phyloP scores from a whole-genome alignment of 2,797 vertebrate genomes.

The Oreochromis grahami region DNA sequence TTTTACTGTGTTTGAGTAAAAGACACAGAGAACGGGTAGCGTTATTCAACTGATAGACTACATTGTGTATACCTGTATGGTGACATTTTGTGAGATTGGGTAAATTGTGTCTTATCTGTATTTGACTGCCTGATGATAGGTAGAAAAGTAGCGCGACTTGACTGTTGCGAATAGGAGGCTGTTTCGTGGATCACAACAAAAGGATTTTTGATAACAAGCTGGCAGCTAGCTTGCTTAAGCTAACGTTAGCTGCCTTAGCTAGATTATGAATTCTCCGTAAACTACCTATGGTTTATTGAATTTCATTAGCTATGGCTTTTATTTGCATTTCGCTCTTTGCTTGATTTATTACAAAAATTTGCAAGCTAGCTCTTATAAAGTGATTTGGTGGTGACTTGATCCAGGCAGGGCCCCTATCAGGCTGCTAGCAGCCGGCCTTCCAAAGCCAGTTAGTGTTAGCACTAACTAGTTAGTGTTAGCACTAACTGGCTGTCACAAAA shows the following conservation, averaged over 20 bases:
- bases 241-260: conserved; percentile 46
- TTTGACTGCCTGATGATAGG: neutral
- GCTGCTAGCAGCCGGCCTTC: conserved; percentile 60
- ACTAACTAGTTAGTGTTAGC: conserved; percentile 12
- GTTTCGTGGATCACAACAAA: conserved; percentile 73
- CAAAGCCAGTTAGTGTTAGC: conserved; percentile 21
- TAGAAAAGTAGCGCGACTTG: conserved; percentile 29
- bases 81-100: neutral
- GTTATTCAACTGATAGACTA: neutral
- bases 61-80: neutral
- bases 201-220: conserved; percentile 74
- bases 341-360: neutral
- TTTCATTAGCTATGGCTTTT: neutral
- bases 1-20: conserved; percentile 25
- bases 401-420: neutral
- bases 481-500: conserved; percentile 16
- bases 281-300: neutral
- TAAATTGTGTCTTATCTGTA: neutral
- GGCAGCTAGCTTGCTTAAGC: conserved; percentile 53
- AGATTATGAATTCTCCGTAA: neutral
- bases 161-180: conserved; percentile 60
- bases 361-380: neutral
- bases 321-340: neutral
- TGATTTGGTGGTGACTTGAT: conserved; percentile 46
- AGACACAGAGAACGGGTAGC: neutral